Evolutionary conservation across 2,888 invertebrate species (phyloP), one percentile per base, ranked within the genome.

Genomic region (Rhorus exstirpatorius): DNA sequence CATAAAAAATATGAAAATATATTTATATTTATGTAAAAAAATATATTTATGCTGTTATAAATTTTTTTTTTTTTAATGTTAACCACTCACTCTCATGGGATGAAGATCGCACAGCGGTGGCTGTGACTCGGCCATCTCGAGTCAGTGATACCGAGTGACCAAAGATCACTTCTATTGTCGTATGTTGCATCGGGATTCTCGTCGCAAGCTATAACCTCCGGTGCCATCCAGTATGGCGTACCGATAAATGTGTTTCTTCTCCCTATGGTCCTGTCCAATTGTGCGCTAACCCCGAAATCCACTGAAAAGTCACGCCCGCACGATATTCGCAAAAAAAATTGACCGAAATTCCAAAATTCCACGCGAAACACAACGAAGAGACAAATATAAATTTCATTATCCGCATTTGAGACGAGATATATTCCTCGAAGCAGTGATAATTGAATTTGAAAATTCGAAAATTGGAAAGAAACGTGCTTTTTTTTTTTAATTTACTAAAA

Each of bases 101-200:
- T 99, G 99, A 93, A 99, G 96, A 95, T 99, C 99, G 94, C 99
- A 99, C 80, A 99, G 95, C 46, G 99, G 99, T 84, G 99, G 99
- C 94, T 99, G 99, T 90, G 98, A 98, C 94, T 99, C 99, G 79
- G 99, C 99, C 99, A 99, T 99, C 95, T 99, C 99, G 85, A 99
- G 95, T 68, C 98, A 79, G 99, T 99, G 91, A 99, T 99, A 90
- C 99, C 98, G 86, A 97, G 94, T 61, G 97, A 97, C 97, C 97
- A 97, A 83, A 98, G 94, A 93, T 98, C 98, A 89, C 97, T 97
- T 90, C 98, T 96, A 94, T 99, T 99, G 94, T 99, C 99, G 92
- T 99, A 99, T 19, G 99, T 99, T 80, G 99, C 99, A 93, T 99
- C 99, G 61, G 99, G 98, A 94, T 99, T 99, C 94, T 99, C 99